Conservation (phyloP, 23 tunicate species). For the Corella eumyota region DNA sequence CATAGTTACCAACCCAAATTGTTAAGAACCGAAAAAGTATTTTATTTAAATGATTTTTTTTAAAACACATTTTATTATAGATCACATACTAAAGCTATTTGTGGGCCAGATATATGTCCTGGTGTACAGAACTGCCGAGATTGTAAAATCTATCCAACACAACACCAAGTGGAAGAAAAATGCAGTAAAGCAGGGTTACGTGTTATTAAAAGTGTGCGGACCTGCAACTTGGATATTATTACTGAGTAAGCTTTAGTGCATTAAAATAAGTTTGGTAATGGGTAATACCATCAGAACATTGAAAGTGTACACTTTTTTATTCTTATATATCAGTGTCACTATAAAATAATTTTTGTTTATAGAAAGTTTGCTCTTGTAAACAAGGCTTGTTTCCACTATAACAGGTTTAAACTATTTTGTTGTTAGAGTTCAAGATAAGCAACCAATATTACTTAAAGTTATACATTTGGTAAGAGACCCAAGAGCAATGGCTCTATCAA, state of each 20-base stretch:
- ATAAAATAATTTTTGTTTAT: neutral
- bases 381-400: too few species aligned
- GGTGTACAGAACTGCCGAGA: conserved; percentile 1
- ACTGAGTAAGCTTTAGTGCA: conserved; percentile 5
- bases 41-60: too few species aligned
- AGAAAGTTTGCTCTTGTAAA: neutral
- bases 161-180: conserved; percentile 10
- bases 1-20: too few species aligned
- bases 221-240: conserved; percentile 15
- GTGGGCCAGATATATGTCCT: conserved; percentile 17
- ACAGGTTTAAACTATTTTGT: too few species aligned
- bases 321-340: neutral
- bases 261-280: neutral
- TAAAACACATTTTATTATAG: conserved; percentile 8
- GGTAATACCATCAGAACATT: neutral
- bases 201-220: conserved; percentile 27
- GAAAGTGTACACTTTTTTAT: neutral
- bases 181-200: conserved; percentile 7
- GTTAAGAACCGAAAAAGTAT: too few species aligned
- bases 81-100: conserved; percentile 16
- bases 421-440: too few species aligned
- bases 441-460: too few species aligned
- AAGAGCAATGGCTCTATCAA: conserved; percentile 10
- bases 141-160: conserved; percentile 5
- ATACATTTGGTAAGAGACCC: conserved; percentile 24